Conservation (phyloP, 2,113 vertebrate genomes). For the Silurus asotus region DNA sequence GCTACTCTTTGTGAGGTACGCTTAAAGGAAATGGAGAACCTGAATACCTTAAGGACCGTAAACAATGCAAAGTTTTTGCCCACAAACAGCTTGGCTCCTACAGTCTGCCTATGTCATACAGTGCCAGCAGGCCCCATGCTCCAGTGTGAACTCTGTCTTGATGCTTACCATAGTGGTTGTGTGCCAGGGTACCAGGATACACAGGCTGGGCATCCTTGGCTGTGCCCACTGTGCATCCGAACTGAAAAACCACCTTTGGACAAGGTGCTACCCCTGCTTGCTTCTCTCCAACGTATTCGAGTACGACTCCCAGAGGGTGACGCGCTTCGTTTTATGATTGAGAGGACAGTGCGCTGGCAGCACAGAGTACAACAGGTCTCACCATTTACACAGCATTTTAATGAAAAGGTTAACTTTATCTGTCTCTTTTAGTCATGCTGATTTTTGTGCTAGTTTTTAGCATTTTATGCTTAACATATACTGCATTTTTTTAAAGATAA, state of each 20-base stretch:
- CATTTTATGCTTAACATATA: background rate
- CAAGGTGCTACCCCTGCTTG: constrained; percentile 87
- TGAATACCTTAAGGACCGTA: constrained; percentile 78
- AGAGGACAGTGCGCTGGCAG: constrained; percentile 96
- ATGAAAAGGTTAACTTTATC: constrained; percentile 46
- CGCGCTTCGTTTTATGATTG: constrained; percentile 91
- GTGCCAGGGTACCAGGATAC: constrained; percentile 61
- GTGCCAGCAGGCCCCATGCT: constrained; percentile 85
- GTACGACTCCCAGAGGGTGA: constrained; percentile 93
- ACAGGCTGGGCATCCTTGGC: constrained; percentile 79
- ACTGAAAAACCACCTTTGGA: constrained; percentile 91
- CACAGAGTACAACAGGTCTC: constrained; percentile 88
- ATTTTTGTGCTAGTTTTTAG: background rate
- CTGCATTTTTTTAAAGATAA: constrained; percentile 56
- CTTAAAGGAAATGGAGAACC: constrained; percentile 84
- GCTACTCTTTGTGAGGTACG: constrained; percentile 86
- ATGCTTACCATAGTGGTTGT: constrained; percentile 85
- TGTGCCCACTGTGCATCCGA: constrained; percentile 87
- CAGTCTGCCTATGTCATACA: constrained; percentile 88
- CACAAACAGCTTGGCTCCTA: constrained; percentile 70
- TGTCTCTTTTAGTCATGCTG: background rate
- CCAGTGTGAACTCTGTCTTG: constrained; percentile 94
- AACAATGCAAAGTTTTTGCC: constrained; percentile 84
- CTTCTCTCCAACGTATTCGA: constrained; percentile 90
- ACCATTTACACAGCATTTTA: constrained; percentile 66